Conservation (phyloP, 2,797 vertebrate species). For the Xiphophorus birchmanni region DNA sequence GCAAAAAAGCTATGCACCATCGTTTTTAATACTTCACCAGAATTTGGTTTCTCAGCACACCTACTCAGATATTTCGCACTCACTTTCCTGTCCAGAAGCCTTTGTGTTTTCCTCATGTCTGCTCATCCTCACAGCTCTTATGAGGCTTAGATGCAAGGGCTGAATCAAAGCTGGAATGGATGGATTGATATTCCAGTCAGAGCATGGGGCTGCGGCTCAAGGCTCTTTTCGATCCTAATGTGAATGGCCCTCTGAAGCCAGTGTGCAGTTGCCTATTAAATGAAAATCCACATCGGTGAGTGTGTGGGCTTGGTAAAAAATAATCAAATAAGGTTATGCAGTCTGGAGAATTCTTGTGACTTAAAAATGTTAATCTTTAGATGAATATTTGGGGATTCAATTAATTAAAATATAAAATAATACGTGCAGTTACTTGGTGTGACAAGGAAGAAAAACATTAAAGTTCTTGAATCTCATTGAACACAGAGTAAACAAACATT, state of each 20-base stretch:
- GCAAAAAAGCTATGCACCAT: background rate
- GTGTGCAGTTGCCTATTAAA: slow-evolving; percentile 49
- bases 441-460: slow-evolving; percentile 6
- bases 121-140: slow-evolving; percentile 42
- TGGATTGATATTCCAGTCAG: slow-evolving; percentile 80
- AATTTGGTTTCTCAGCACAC: slow-evolving; percentile 24
- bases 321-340: slow-evolving; percentile 52
- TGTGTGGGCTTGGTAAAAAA: slow-evolving; percentile 9
- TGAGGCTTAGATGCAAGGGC: slow-evolving; percentile 41
- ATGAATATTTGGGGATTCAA: slow-evolving; percentile 15
- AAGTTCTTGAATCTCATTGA: background rate
- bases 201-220: slow-evolving; percentile 56
- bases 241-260: slow-evolving; percentile 51
- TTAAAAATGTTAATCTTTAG: slow-evolving; percentile 8
- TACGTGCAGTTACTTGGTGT: slow-evolving; percentile 9
- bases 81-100: slow-evolving; percentile 24
- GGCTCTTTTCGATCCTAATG: slow-evolving; percentile 63
- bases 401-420: slow-evolving; percentile 1
- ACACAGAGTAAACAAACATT: slow-evolving; percentile 3
- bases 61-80: slow-evolving; percentile 30
- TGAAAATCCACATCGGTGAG: slow-evolving; percentile 50
- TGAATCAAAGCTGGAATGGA: slow-evolving; percentile 65
- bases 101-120: slow-evolving; percentile 44
- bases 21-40: slow-evolving; percentile 3
- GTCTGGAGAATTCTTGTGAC: slow-evolving; percentile 15